Conservation (phyloP, 2,888 invertebrate species). For the Chaetoderma sp. region DNA sequence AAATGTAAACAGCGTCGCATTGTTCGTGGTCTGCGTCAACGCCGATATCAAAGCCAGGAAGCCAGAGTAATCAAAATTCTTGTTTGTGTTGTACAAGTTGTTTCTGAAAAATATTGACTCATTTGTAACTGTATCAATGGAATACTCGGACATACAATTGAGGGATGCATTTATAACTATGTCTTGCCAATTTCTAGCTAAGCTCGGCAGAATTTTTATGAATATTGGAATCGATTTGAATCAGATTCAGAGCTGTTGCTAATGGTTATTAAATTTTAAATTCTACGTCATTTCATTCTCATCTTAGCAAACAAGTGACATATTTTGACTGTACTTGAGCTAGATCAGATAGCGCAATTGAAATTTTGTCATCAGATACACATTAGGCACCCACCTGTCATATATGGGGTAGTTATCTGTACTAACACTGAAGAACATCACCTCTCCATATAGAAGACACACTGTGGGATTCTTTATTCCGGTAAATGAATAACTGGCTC, state of each 20-base stretch:
- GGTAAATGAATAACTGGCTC: slow-evolving; percentile 47
- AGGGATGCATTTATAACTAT: no score
- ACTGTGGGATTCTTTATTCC: slow-evolving; percentile 61
- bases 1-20: slow-evolving; percentile 62
- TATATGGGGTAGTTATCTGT: slow-evolving; percentile 63
- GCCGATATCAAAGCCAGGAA: slow-evolving; percentile 60
- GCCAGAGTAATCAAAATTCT: slow-evolving; percentile 65
- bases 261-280: no score
- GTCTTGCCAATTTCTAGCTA: no score
- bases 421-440: slow-evolving; percentile 59
- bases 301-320: no score
- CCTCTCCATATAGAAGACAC: slow-evolving; percentile 58
- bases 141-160: no score
- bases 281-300: no score
- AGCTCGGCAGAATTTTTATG: no score
- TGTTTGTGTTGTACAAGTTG: slow-evolving; percentile 66
- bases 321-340: no score
- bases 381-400: slow-evolving; percentile 52
- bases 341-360: background rate
- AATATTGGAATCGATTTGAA: background rate
- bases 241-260: no score
- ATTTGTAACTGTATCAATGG: background rate
- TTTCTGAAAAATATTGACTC: slow-evolving; percentile 47
- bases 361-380: background rate
- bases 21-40: slow-evolving; percentile 48